These are phyloP conservation scores for Polyommatus icarus DNA, from an alignment of 2,888 invertebrate species.

Conservation along the genomic window DNA sequence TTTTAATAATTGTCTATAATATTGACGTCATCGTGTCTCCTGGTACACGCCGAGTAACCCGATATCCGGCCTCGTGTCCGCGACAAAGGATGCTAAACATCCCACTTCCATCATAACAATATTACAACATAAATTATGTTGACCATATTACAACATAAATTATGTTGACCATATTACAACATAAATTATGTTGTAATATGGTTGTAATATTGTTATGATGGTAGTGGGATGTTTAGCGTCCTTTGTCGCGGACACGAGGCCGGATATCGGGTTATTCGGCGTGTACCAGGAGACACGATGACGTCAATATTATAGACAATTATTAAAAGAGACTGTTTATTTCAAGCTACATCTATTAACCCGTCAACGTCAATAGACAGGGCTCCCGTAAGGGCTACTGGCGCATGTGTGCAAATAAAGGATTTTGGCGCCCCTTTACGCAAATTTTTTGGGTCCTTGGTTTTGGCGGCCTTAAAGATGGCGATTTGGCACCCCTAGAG, in stretches of 20 bases:
- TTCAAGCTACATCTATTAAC: no score
- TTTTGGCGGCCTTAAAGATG: no score
- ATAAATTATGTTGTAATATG: no score
- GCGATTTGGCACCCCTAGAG: no score
- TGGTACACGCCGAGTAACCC: background rate
- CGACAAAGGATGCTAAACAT: background rate
- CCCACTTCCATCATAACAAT: background rate
- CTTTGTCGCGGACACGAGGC: background rate
- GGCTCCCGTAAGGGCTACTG: no score
- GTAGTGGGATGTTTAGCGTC: background rate
- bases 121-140: background rate
- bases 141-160: no score
- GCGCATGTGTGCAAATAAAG: no score
- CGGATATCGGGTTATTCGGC: background rate
- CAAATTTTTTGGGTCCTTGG: no score
- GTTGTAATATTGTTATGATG: background rate
- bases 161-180: no score
- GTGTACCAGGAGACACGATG: background rate
- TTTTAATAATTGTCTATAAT: background rate
- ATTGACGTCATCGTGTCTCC: background rate
- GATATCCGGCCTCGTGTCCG: background rate
- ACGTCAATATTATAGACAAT: background rate
- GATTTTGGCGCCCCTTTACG: no score
- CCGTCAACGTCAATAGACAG: no score
- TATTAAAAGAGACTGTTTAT: background rate